Conservation (phyloP, 2,888 invertebrate species). For the Neoitamus cyanurus region DNA sequence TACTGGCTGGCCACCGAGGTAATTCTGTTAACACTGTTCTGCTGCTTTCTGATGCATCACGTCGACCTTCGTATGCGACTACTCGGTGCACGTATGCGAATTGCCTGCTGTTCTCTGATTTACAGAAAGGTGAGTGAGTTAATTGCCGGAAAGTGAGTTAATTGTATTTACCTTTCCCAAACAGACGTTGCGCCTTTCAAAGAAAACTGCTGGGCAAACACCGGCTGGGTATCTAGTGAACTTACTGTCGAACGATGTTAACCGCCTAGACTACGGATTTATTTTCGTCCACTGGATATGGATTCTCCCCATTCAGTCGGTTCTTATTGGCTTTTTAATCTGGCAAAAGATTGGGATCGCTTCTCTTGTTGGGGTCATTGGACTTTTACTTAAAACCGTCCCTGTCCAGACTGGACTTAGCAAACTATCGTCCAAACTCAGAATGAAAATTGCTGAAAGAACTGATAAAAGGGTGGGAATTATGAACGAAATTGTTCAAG, state of each 20-base stretch:
- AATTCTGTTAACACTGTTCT: slow-evolving; percentile 59
- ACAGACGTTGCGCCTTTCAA: slow-evolving; percentile 76
- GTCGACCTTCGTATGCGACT: slow-evolving; percentile 62
- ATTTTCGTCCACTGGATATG: slow-evolving; percentile 88
- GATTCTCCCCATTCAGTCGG: slow-evolving; percentile 80
- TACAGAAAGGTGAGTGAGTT: slow-evolving; percentile 72
- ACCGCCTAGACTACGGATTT: slow-evolving; percentile 87
- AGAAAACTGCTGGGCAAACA: slow-evolving; percentile 76
- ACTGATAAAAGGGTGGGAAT: slow-evolving; percentile 91
- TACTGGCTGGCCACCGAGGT: slow-evolving; percentile 62
- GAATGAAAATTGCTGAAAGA: slow-evolving; percentile 82
- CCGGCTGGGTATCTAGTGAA: slow-evolving; percentile 92
- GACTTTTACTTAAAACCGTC: slow-evolving; percentile 80
- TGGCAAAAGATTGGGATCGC: slow-evolving; percentile 80
- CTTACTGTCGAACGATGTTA: slow-evolving; percentile 92
- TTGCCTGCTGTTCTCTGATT: slow-evolving; percentile 75
- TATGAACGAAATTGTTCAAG: slow-evolving; percentile 94
- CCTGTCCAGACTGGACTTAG: slow-evolving; percentile 78
- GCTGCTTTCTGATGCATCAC: slow-evolving; percentile 66
- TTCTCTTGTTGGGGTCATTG: slow-evolving; percentile 80
- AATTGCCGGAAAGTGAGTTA: not conserved
- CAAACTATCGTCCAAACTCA: slow-evolving; percentile 64
- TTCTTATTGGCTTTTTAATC: slow-evolving; percentile 78
- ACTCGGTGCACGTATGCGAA: slow-evolving; percentile 73
- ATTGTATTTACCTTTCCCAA: slow-evolving; percentile 50